phyloP scores from a whole-genome alignment of 2,797 vertebrate genomes.

The Chiloscyllium punctatum region DNA sequence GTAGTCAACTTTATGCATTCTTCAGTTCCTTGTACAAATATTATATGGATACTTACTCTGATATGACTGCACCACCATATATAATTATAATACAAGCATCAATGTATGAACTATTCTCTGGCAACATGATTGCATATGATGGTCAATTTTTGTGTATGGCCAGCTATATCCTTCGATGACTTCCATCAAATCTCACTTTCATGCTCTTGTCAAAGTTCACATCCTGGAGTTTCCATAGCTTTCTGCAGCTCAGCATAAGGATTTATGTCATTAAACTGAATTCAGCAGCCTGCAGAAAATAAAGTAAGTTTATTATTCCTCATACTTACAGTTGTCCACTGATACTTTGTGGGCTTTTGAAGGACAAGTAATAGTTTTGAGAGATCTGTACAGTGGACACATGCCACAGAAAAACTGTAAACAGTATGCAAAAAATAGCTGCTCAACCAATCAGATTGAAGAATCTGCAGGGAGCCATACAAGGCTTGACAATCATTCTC shows the following conservation, averaged over 20 bases:
- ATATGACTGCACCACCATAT: not conserved
- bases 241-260: not conserved
- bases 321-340: not conserved
- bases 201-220: not conserved
- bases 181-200: not conserved
- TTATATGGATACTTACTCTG: not conserved
- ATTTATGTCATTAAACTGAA: not conserved
- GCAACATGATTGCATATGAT: not conserved
- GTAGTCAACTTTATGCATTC: not conserved
- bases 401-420: not conserved
- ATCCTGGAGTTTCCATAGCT: not conserved
- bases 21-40: not conserved
- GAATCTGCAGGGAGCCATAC: not conserved
- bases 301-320: not conserved
- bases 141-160: not conserved
- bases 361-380: not conserved
- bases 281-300: not conserved
- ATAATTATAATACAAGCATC: not conserved
- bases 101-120: not conserved
- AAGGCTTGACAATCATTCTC: not conserved
- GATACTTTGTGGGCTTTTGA: not conserved
- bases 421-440: not conserved
- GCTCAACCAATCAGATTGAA: not conserved
- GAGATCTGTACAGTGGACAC: not conserved
- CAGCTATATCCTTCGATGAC: not conserved